Evolutionary conservation across 2,888 invertebrate genomes (phyloP).

Genomic region (Papilio demoleus): DNA sequence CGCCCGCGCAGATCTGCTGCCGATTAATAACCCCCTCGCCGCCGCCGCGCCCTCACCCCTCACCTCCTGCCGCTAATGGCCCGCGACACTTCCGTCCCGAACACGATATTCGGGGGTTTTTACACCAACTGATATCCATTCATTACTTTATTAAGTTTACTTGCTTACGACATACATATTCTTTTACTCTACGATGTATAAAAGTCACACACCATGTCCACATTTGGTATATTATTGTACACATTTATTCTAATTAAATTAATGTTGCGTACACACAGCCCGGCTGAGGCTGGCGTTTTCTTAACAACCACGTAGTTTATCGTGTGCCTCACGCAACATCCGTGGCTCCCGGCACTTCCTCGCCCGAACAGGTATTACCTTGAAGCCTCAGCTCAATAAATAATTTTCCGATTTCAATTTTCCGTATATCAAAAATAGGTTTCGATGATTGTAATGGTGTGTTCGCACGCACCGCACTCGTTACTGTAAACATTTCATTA

Average conservation of each 20-base stretch:
- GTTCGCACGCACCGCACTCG: constrained; percentile 18
- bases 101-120: neutral
- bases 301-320: neutral
- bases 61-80: constrained; percentile 35
- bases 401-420: constrained; percentile 35
- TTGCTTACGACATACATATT: too few species aligned
- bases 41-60: constrained; percentile 27
- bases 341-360: neutral
- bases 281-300: neutral
- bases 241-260: neutral
- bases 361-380: constrained; percentile 19
- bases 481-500: constrained; percentile 26
- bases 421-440: constrained; percentile 30
- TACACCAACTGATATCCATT: neutral
- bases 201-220: too few species aligned
- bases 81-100: constrained; percentile 34
- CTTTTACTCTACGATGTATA: too few species aligned
- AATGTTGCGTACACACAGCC: neutral
- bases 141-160: too few species aligned
- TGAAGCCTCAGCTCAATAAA: constrained; percentile 19
- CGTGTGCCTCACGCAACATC: neutral
- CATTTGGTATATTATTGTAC: too few species aligned
- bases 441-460: constrained; percentile 13
- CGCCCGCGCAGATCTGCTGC: constrained; percentile 45
- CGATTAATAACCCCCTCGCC: constrained; percentile 47